Conservation (phyloP, 1,140 invertebrate genomes). For the Dendroctonus ponderosae region DNA sequence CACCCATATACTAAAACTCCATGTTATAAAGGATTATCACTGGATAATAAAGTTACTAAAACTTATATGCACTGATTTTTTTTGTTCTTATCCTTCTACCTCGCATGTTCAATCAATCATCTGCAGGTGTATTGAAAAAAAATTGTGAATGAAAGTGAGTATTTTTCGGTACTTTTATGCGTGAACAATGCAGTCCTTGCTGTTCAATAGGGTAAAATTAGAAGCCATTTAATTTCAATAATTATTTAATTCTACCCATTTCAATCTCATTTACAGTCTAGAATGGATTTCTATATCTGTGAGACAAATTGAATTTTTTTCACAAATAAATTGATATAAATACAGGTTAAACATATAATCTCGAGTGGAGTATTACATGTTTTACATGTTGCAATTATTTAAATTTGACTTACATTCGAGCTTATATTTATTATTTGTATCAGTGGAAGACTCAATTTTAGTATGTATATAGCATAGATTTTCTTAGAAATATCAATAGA, state of each 20-base stretch:
- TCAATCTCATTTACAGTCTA: slow-evolving; percentile 23
- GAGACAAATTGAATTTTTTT: slow-evolving; percentile 21
- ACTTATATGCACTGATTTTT: too few species aligned
- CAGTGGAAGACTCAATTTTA: slow-evolving; percentile 52
- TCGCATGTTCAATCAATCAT: too few species aligned
- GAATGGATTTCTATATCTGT: slow-evolving; percentile 23
- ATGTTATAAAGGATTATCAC: too few species aligned
- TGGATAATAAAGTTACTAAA: too few species aligned
- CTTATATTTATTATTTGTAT: slow-evolving; percentile 53
- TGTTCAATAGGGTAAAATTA: background rate
- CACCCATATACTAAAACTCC: background rate
- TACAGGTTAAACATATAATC: slow-evolving; percentile 32
- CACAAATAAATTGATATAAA: slow-evolving; percentile 17
- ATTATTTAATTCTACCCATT: slow-evolving; percentile 26
- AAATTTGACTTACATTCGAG: slow-evolving; percentile 32
- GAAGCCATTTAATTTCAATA: background rate
- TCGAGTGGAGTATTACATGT: slow-evolving; percentile 43
- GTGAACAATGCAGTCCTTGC: background rate
- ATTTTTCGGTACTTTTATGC: too few species aligned
- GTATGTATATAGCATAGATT: slow-evolving; percentile 35
- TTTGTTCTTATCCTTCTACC: too few species aligned
- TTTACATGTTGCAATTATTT: slow-evolving; percentile 33
- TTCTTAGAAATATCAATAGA: slow-evolving; percentile 29
- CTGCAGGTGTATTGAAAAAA: too few species aligned
- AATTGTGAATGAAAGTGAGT: too few species aligned